Conservation (phyloP, 2,888 invertebrate species). For the Oxycera nigricornis region DNA sequence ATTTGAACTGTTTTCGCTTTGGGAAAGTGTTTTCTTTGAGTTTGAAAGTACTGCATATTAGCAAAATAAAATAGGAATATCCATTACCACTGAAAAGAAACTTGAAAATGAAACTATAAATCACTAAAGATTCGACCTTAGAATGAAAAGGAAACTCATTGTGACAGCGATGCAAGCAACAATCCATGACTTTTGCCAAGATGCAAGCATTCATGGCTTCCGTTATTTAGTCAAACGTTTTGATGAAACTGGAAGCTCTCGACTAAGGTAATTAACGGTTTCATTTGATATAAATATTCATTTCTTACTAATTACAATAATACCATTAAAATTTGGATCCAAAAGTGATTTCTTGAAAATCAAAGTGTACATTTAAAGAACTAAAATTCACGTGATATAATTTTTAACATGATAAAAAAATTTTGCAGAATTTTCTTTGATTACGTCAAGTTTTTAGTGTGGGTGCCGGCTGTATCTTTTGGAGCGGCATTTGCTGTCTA, state of each 20-base stretch:
- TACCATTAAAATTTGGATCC: not conserved
- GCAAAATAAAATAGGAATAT: too few relatives aligned
- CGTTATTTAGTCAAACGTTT: conserved; percentile 49
- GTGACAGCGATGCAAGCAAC: conserved; percentile 38
- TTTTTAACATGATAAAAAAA: too few relatives aligned
- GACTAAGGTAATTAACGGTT: conserved; percentile 47
- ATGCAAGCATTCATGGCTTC: conserved; percentile 51
- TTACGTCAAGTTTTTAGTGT: conserved; percentile 45
- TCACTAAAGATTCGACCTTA: too few relatives aligned
- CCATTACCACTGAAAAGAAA: too few relatives aligned
- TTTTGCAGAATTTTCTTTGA: too few relatives aligned
- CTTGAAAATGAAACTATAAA: too few relatives aligned
- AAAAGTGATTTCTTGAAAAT: conserved; percentile 19
- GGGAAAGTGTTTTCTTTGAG: too few relatives aligned
- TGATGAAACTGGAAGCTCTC: conserved; percentile 44
- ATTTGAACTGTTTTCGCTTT: too few relatives aligned
- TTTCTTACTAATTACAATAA: not conserved
- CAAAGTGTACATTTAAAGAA: too few relatives aligned
- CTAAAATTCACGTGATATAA: too few relatives aligned
- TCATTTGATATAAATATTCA: not conserved
- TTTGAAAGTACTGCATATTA: too few relatives aligned
- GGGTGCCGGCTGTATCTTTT: conserved; percentile 48
- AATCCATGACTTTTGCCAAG: conserved; percentile 49
- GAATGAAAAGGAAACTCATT: conserved; percentile 23
- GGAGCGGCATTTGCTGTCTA: conserved; percentile 50